These are phyloP conservation scores for Dendrocincla tyrannina DNA, from an alignment of 2,797 vertebrate genomes.

Conservation along the genomic window DNA sequence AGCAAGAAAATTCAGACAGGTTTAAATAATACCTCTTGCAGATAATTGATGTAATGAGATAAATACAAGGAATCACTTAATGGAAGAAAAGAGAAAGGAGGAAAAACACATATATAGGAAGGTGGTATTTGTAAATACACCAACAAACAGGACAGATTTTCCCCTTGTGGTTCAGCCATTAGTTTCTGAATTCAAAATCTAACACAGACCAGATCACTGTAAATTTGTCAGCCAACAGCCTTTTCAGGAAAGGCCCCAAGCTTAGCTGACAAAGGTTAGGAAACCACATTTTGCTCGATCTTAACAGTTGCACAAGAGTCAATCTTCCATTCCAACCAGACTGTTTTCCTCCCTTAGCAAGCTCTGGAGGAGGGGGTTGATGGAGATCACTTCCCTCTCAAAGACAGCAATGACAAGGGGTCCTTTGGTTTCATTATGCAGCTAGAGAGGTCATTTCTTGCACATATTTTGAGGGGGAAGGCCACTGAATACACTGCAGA, in stretches of 20 bases:
- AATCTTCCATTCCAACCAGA: neutral
- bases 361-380: neutral
- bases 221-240: constrained; percentile 25
- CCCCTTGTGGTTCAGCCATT: constrained; percentile 20
- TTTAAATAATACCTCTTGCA: neutral
- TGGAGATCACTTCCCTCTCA: neutral
- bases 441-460: neutral
- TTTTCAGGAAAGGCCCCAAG: constrained; percentile 32
- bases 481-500: neutral
- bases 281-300: neutral
- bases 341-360: neutral
- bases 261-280: neutral
- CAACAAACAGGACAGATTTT: constrained; percentile 36
- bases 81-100: constrained; percentile 29
- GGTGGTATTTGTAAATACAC: constrained; percentile 14
- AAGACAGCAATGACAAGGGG: neutral
- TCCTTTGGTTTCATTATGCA: neutral
- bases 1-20: neutral
- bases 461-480: neutral
- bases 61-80: neutral
- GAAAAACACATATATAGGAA: neutral
- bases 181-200: neutral
- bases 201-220: neutral
- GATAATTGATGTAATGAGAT: neutral
- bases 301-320: neutral